Evolutionary conservation across 2,888 invertebrate species (phyloP).

Genomic region (Autographa pulchrina): DNA sequence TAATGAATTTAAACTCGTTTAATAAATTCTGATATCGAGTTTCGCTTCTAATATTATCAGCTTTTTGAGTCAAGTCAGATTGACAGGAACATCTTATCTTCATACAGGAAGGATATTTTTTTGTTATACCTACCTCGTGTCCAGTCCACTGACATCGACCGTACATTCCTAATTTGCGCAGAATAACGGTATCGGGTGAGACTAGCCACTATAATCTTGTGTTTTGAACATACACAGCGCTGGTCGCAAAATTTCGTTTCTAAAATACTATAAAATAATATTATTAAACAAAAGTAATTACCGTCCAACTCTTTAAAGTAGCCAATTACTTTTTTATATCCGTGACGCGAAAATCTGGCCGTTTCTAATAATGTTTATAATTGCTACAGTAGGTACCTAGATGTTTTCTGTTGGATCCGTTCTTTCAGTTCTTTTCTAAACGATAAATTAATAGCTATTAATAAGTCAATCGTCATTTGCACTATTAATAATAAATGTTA

Average conservation of each 20-base stretch:
- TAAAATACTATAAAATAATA: not conserved
- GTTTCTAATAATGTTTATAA: constrained; percentile 50
- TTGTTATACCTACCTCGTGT: not conserved
- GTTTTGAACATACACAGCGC: constrained; percentile 3
- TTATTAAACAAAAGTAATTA: constrained; percentile 13
- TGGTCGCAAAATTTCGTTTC: not conserved
- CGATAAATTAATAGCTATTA: not conserved
- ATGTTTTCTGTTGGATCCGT: constrained; percentile 22
- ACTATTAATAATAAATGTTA: not conserved
- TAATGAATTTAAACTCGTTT: not conserved
- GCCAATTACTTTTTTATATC: constrained; percentile 39
- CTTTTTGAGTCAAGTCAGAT: not conserved
- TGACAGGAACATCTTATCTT: not conserved
- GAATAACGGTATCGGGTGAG: constrained; percentile 54
- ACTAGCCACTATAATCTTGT: constrained; percentile 45
- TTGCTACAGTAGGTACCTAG: constrained; percentile 1
- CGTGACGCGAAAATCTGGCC: constrained; percentile 43
- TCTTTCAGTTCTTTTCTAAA: constrained; percentile 13
- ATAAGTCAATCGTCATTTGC: not conserved
- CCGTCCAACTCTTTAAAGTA: constrained; percentile 29
- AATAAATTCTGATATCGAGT: not conserved
- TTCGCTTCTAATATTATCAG: not conserved
- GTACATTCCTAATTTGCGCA: constrained; percentile 53
- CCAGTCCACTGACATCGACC: constrained; percentile 10
- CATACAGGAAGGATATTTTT: not conserved